Evolutionary conservation across 2,113 vertebrate species (phyloP), one percentile per base, ranked within the genome.

Genomic region (Pitta sordida): DNA sequence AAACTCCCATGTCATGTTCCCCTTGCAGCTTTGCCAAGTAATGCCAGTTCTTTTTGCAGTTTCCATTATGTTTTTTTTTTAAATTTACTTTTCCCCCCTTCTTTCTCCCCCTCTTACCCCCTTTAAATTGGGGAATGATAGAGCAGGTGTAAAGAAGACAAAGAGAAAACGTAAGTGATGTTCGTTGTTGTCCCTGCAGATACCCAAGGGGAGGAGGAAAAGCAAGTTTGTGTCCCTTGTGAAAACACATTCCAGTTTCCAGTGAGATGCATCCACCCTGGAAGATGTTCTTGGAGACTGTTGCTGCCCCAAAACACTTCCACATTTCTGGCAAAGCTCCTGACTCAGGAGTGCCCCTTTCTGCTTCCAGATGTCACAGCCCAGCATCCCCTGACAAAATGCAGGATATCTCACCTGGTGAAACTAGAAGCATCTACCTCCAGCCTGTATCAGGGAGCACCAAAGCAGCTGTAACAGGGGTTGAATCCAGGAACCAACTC

Each of bases 21-120:
- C 34, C 30, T 83, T 68, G 75, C 58, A 93, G 37, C 23, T 73
- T 23, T 80, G 78, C 67, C 79, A 65, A 23, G 5, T 39, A 77
- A 88, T 29, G 23, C 11, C 59, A 27, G 41, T 58, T 48, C 11
- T 26, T 46, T 89, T 41, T 34, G 11, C 17, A 1, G 22, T 88
- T 24, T 24, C 17, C 0, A 0, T 68, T 68, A 30, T 76, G 48
- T 23, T 34, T 77, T 34, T 39, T 16, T 29, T 44, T 34, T n/a
- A n/a, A n/a, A n/a, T n/a, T n/a, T n/a, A n/a, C n/a, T 13, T 20
- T 13, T 6, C 5, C 7, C 6, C 6, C 3, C 13, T 12, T 7
- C 26, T 63, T 83, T 83, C n/a, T n/a, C n/a, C n/a, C n/a, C n/a
- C n/a, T n/a, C n/a, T n/a, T n/a, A n/a, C n/a, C n/a, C n/a, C n/a